Conservation (phyloP, 2,888 invertebrate genomes). For the Nysson spinosus region DNA sequence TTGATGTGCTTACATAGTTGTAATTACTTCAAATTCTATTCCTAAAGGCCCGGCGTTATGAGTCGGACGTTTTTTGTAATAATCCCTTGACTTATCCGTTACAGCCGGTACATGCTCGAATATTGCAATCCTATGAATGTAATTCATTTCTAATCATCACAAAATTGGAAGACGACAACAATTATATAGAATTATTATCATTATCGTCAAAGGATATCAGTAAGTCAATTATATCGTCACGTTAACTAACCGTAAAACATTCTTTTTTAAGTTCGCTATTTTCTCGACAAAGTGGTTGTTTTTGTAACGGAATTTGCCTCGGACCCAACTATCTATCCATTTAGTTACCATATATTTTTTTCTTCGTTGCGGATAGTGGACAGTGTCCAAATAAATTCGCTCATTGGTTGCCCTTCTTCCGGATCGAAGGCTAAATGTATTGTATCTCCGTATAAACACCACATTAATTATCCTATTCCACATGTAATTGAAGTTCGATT, state of each 20-base stretch:
- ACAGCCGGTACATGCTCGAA: conserved; percentile 85
- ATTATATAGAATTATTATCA: too few species aligned
- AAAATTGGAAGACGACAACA: too few species aligned
- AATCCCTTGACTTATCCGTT: conserved; percentile 71
- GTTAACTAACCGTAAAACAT: conserved; percentile 66
- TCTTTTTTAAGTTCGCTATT: conserved; percentile 71
- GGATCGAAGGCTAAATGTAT: conserved; percentile 54
- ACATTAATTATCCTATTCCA: conserved; percentile 89
- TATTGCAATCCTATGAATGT: conserved; percentile 80
- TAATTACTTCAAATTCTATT: conserved; percentile 87
- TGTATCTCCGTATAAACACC: conserved; percentile 83
- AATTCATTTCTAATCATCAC: not conserved
- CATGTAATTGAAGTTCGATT: conserved; percentile 82
- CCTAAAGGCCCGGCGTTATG: conserved; percentile 75
- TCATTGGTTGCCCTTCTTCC: conserved; percentile 64
- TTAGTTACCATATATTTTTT: conserved; percentile 80
- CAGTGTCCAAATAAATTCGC: conserved; percentile 86
- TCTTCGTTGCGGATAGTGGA: conserved; percentile 85
- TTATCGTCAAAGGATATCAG: too few species aligned
- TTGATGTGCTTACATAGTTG: too few species aligned
- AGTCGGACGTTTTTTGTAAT: conserved; percentile 31
- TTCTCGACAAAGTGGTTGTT: conserved; percentile 74
- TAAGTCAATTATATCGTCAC: too few species aligned
- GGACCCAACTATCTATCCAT: conserved; percentile 84
- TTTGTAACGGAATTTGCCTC: conserved; percentile 80